These are phyloP conservation scores for Eumacrocentrus americanus DNA, from an alignment of 2,888 invertebrate species.

Conservation along the genomic window DNA sequence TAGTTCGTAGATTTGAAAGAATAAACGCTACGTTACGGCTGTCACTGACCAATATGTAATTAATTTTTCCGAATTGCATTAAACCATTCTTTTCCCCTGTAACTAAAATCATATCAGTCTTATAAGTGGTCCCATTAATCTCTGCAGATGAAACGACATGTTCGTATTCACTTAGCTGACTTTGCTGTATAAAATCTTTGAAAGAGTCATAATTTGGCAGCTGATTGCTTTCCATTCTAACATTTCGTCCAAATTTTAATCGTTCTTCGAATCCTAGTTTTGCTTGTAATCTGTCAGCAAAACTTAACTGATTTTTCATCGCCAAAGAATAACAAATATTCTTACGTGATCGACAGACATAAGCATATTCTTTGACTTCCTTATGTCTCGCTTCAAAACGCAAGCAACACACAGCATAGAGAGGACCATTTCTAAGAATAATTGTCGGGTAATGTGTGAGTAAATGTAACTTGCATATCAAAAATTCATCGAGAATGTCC, in stretches of 20 bases:
- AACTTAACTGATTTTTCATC: background rate
- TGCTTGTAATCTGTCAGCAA: background rate
- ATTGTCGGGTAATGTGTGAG: background rate
- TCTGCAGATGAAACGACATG: background rate
- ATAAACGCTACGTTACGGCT: background rate
- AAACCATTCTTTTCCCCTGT: background rate
- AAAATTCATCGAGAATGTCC: constrained; percentile 24
- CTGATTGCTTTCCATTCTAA: background rate
- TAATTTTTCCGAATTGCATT: background rate
- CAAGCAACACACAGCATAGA: background rate
- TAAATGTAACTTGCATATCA: constrained; percentile 17
- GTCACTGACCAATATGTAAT: background rate
- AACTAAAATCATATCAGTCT: background rate
- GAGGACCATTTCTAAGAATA: background rate
- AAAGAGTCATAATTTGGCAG: background rate
- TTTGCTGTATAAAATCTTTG: background rate
- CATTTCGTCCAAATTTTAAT: background rate
- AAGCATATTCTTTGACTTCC: background rate
- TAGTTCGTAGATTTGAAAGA: background rate
- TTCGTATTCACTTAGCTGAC: background rate
- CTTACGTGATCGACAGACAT: background rate
- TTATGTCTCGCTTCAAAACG: background rate
- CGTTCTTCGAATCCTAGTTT: background rate
- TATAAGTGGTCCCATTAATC: background rate
- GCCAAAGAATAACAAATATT: background rate